Conservation (phyloP, 2,888 invertebrate genomes). For the Tetragnatha montana region DNA sequence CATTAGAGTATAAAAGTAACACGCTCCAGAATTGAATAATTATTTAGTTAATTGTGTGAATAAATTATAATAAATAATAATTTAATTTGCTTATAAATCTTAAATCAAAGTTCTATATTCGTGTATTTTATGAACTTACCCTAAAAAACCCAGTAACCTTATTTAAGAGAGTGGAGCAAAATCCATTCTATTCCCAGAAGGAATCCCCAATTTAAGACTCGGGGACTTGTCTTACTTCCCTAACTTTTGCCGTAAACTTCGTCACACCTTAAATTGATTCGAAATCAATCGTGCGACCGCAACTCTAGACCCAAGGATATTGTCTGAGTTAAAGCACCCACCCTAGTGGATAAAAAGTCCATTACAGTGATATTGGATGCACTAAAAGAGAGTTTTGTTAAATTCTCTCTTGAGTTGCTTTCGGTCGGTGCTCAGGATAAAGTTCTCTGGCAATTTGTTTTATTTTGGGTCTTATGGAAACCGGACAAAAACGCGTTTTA, state of each 20-base stretch:
- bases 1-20: no score
- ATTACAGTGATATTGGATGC: not conserved
- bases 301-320: not conserved
- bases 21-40: no score
- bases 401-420: not conserved
- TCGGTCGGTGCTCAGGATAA: no score
- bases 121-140: no score
- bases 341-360: not conserved
- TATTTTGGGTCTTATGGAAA: no score
- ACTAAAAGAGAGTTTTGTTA: not conserved
- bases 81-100: no score
- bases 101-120: no score
- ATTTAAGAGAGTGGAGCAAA: not conserved
- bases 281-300: not conserved
- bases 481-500: no score
- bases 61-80: no score
- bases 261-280: not conserved
- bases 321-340: not conserved
- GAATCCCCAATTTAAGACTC: not conserved
- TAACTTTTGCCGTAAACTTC: not conserved
- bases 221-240: not conserved
- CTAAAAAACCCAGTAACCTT: no score
- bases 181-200: not conserved
- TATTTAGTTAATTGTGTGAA: no score
- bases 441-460: no score